phyloP scores from a whole-genome alignment of 2,797 vertebrate species.

The Pipistrellus pipistrellus region DNA sequence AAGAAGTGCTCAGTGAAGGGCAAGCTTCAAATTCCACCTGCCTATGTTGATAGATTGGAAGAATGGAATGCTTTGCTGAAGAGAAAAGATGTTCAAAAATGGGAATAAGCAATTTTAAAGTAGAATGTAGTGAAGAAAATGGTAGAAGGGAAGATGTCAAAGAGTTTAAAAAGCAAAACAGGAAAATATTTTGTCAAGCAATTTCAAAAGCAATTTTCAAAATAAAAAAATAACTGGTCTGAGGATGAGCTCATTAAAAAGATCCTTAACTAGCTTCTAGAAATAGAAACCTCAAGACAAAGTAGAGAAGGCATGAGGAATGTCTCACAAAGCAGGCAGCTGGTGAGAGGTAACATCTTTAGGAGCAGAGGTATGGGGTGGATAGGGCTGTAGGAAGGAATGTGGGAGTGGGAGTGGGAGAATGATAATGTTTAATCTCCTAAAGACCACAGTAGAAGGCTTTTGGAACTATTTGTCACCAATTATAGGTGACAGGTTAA shows the following conservation, averaged over 20 bases:
- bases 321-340: not conserved
- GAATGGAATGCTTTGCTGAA: conserved; percentile 15
- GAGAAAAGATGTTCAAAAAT: not conserved
- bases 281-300: conserved; percentile 36
- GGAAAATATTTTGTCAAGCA: conserved; percentile 42
- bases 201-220: conserved; percentile 70
- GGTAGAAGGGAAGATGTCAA: not conserved
- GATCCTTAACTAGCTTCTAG: conserved; percentile 59
- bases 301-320: conserved; percentile 20
- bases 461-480: not conserved
- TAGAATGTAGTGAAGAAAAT: not conserved
- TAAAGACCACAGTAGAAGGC: not conserved
- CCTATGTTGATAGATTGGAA: not conserved
- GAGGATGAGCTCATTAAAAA: conserved; percentile 63
- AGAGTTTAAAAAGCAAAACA: conserved; percentile 23
- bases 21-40: conserved; percentile 35
- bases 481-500: not conserved
- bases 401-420: not conserved
- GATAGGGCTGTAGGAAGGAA: not conserved
- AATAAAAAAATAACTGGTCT: conserved; percentile 72
- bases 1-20: not conserved
- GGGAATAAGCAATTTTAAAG: conserved; percentile 42
- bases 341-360: not conserved
- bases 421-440: not conserved
- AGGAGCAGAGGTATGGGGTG: not conserved